Conservation (phyloP, 2,888 invertebrate species). For the Proisotoma minuta region DNA sequence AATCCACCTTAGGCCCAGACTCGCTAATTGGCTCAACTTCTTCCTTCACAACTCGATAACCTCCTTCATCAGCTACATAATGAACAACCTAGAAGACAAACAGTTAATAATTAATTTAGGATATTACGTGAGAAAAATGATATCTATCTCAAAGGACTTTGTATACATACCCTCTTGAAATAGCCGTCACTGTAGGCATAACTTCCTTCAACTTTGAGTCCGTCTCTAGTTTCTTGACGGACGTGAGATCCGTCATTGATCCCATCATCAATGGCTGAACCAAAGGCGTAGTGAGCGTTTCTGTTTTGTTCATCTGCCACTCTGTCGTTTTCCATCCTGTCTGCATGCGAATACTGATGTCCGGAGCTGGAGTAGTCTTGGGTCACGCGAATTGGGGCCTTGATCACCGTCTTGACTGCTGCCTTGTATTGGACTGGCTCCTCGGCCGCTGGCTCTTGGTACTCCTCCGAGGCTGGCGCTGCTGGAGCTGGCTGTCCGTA, state of each 20-base stretch:
- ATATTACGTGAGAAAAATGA: background rate
- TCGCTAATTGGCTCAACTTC: conserved; percentile 54
- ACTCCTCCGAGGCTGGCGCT: conserved; percentile 9
- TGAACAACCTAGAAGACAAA: conserved; percentile 49
- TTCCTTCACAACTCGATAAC: conserved; percentile 58
- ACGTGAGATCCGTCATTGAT: conserved; percentile 52
- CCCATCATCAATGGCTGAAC: conserved; percentile 52
- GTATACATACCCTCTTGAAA: conserved; percentile 51
- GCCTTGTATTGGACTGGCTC: conserved; percentile 21
- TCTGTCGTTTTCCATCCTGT: background rate
- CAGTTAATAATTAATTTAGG: background rate
- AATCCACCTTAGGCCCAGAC: conserved; percentile 53
- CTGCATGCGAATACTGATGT: background rate
- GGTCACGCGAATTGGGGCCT: conserved; percentile 27
- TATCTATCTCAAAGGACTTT: background rate
- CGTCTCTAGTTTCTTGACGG: conserved; percentile 53
- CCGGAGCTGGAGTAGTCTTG: background rate
- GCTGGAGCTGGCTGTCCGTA: background rate
- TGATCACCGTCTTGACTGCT: conserved; percentile 18
- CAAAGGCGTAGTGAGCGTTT: conserved; percentile 54
- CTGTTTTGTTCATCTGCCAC: conserved; percentile 37
- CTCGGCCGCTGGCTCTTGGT: conserved; percentile 5
- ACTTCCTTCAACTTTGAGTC: conserved; percentile 52
- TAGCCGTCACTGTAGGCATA: conserved; percentile 62
- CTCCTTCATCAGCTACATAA: conserved; percentile 61